A percentile compares a stretch with the other conserved stretches of the same genome.
Conservation (phyloP, 2,797 vertebrate genomes). For the Dipus sagitta region DNA sequence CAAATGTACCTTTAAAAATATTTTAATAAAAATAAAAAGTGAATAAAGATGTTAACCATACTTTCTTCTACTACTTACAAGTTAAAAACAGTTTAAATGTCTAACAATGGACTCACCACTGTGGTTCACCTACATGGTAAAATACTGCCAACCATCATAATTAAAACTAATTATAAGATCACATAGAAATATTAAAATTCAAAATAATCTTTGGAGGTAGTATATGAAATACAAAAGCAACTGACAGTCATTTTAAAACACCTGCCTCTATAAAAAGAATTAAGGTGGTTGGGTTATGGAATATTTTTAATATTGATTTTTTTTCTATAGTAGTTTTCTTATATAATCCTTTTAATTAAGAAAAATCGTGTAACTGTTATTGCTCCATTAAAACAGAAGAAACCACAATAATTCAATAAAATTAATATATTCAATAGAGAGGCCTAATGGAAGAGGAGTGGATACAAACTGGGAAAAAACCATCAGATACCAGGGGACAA, state of each 20-base stretch:
- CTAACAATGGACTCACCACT: constrained; percentile 16
- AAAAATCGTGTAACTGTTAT: constrained; percentile 22
- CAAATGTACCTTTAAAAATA: background rate
- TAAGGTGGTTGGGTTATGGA: background rate
- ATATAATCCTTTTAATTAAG: constrained; percentile 45
- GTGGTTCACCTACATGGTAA: background rate
- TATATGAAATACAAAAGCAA: constrained; percentile 52
- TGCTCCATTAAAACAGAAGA: constrained; percentile 10
- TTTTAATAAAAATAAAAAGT: background rate
- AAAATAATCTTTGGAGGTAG: constrained; percentile 3
- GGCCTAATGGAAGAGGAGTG: background rate
- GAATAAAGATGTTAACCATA: constrained; percentile 8
- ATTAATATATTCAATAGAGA: constrained; percentile 29
- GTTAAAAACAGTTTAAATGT: constrained; percentile 44
- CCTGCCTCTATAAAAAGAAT: constrained; percentile 32
- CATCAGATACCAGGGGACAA: background rate
- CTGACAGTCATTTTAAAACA: background rate
- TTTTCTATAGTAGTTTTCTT: constrained; percentile 14
- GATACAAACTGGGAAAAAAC: background rate
- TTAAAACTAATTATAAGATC: constrained; percentile 28
- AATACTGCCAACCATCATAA: constrained; percentile 42
- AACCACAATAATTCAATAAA: constrained; percentile 40
- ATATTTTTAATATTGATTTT: constrained; percentile 21
- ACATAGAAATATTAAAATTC: constrained; percentile 39
- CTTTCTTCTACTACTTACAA: constrained; percentile 38